Evolutionary conservation across 2,888 invertebrate species (phyloP).

Genomic region (Brenthis ino): DNA sequence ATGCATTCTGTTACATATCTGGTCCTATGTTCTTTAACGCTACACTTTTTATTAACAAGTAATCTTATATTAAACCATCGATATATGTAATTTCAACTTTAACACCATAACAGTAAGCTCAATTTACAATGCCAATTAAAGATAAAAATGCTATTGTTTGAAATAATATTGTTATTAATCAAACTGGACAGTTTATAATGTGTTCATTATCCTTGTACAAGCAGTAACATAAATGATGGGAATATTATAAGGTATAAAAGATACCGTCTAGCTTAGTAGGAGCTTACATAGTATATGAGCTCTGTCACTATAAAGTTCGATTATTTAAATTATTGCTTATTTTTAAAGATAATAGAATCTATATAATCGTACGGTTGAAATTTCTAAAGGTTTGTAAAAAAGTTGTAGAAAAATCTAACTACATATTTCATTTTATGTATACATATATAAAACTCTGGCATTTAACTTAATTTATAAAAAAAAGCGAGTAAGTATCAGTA

Average conservation of each 20-base stretch:
- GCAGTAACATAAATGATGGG: slow-evolving; percentile 44
- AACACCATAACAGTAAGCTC: slow-evolving; percentile 28
- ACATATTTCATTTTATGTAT: too few species aligned
- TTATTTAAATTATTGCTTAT: too few species aligned
- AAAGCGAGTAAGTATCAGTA: too few species aligned
- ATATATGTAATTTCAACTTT: slow-evolving; percentile 39
- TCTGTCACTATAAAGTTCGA: too few species aligned
- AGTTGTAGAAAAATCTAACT: too few species aligned
- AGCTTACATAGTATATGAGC: too few species aligned
- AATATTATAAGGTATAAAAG: slow-evolving; percentile 25
- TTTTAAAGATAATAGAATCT: too few species aligned
- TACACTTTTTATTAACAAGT: slow-evolving; percentile 40
- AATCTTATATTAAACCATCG: slow-evolving; percentile 15
- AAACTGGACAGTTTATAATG: slow-evolving; percentile 69
- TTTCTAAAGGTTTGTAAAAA: too few species aligned
- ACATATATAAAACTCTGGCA: too few species aligned
- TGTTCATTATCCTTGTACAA: slow-evolving; percentile 65
- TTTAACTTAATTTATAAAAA: too few species aligned
- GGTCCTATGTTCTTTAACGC: slow-evolving; percentile 52
- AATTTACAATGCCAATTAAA: slow-evolving; percentile 20
- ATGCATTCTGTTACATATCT: slow-evolving; percentile 66
- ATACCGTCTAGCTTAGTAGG: too few species aligned
- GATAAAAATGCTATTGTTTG: slow-evolving; percentile 56
- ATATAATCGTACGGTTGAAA: too few species aligned
- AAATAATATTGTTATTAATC: slow-evolving; percentile 70